Evolutionary conservation across 2,888 invertebrate species (phyloP), one percentile per base, ranked within the genome.

Genomic region (Ganaspis brasiliensis): DNA sequence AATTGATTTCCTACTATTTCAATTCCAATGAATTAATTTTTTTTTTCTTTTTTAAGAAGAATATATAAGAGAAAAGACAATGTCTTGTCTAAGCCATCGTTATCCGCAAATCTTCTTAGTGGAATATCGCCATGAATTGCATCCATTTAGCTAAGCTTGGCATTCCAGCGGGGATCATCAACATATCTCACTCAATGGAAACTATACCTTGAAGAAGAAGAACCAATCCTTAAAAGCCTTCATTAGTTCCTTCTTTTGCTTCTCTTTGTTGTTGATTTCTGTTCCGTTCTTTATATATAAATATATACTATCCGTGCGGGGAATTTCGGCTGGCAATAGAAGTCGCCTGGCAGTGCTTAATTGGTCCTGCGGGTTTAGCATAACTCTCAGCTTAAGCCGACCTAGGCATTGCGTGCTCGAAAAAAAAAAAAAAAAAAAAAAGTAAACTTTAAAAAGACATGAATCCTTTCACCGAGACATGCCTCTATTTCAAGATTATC

Each of bases 381-480:
- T 63, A 59, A 59, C 59, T 63, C 63, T 63, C 63, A 14, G 16
- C 63, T 63, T 63, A 63, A 63, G 63, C 63, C 19, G n/a, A 63
- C 40, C 21, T 63, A 63, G 40, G 40, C 21, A 63, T 63, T 24
- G n/a, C 63, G 21, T 63, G 63, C 12, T 37, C 24, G 40, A 24
- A 40, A 63, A 63, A 40, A 21, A 63, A 21, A n/a, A n/a, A n/a
- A n/a, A n/a, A n/a, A n/a, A n/a, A n/a, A n/a, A n/a, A n/a, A n/a
- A n/a, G n/a, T n/a, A n/a, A 63, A 40, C 14, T 63, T 37, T 63
- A 37, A 9, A 63, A 63, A 63, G 40, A 63, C 63, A 21, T n/a
- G 21, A 63, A 40, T 40, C 63, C 37, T 40, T 40, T 40, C 40
- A 40, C 21, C 63, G 24, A 63, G 40, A 40, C 40, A 63, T 63